phyloP scores from a whole-genome alignment of 2,113 vertebrate genomes.

The Oncorhynchus clarkii region DNA sequence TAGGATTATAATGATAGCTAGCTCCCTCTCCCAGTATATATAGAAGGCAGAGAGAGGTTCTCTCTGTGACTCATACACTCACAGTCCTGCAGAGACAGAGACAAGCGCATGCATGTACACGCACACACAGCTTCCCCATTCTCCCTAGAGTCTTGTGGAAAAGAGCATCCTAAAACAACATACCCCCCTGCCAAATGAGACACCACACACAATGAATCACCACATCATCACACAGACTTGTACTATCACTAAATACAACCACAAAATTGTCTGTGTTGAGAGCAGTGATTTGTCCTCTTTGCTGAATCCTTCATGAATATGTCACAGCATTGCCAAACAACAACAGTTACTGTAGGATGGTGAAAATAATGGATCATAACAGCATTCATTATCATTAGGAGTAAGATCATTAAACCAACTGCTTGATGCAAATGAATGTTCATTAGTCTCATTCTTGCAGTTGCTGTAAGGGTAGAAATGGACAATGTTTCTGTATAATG shows the following conservation, averaged over 20 bases:
- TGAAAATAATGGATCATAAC: neutral
- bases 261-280: no score
- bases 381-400: neutral
- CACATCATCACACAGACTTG: no score
- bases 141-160: neutral
- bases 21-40: slow-evolving; percentile 9
- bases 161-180: neutral
- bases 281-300: no score
- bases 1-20: slow-evolving; percentile 39
- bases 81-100: neutral
- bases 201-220: no score
- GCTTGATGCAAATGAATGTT: neutral
- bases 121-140: neutral
- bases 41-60: slow-evolving; percentile 5
- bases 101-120: neutral
- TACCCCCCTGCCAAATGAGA: no score
- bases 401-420: slow-evolving; percentile 6
- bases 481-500: neutral
- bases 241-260: no score
- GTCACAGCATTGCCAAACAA: no score
- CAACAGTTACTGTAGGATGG: neutral
- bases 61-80: slow-evolving; percentile 39
- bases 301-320: no score
- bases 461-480: slow-evolving; percentile 9
- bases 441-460: slow-evolving; percentile 14